Evolutionary conservation across 2,113 vertebrate species (phyloP).

Genomic region (Larimichthys polyactis): DNA sequence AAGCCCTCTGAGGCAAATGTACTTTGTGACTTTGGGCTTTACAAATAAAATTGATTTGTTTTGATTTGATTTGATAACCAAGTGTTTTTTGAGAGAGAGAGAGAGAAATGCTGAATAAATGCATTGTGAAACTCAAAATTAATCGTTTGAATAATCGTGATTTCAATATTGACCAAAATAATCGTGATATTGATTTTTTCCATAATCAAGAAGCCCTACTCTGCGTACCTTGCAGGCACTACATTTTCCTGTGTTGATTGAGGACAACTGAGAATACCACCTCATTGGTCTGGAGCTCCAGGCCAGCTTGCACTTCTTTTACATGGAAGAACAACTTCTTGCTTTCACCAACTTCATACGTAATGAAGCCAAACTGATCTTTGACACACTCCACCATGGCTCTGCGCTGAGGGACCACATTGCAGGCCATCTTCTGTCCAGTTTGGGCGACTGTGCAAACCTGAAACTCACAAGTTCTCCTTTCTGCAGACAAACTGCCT

Average conservation of each 20-base stretch:
- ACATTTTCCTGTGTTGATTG: conserved; percentile 98
- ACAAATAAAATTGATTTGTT: too few species aligned
- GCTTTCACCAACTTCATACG: conserved; percentile 97
- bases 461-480: conserved; percentile 96
- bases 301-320: conserved; percentile 97
- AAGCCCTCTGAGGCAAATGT: too few species aligned
- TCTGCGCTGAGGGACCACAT: conserved; percentile 92
- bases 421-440: conserved; percentile 96
- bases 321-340: conserved; percentile 99
- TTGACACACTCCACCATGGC: conserved; percentile 98
- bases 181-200: too few species aligned
- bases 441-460: conserved; percentile 93
- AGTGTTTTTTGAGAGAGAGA: too few species aligned
- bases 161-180: too few species aligned
- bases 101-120: too few species aligned
- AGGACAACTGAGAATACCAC: conserved; percentile 98
- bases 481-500: conserved; percentile 95
- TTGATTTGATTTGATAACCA: too few species aligned
- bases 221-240: conserved; percentile 98
- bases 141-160: too few species aligned
- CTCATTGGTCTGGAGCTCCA: conserved; percentile 97
- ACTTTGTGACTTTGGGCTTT: too few species aligned
- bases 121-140: too few species aligned
- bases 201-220: too few species aligned
- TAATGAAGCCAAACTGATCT: conserved; percentile 99